Evolutionary conservation across 2,797 vertebrate species (phyloP).

Genomic region (Adrianichthys oophorus): DNA sequence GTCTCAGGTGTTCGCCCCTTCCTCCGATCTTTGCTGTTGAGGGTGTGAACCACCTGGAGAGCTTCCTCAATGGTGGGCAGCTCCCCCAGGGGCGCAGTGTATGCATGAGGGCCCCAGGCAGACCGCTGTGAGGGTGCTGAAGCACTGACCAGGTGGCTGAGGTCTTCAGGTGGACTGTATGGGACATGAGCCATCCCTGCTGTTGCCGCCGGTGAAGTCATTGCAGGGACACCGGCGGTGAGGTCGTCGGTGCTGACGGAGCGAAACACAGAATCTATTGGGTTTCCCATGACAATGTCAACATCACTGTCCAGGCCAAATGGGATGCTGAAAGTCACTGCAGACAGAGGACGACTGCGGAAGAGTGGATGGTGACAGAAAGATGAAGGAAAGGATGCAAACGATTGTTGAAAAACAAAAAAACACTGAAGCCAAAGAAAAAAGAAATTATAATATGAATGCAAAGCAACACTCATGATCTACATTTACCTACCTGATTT

Average conservation of each 20-base stretch:
- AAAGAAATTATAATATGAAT: slow-evolving; percentile 58
- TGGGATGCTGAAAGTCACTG: slow-evolving; percentile 92
- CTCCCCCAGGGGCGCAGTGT: slow-evolving; percentile 70
- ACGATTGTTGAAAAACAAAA: slow-evolving; percentile 46
- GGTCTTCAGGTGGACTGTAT: slow-evolving; percentile 67
- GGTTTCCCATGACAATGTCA: slow-evolving; percentile 93
- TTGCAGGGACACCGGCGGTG: slow-evolving; percentile 65
- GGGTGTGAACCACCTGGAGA: slow-evolving; percentile 79
- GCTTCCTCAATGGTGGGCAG: slow-evolving; percentile 89
- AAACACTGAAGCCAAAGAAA: slow-evolving; percentile 71
- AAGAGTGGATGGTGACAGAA: slow-evolving; percentile 32
- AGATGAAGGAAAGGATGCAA: slow-evolving; percentile 38
- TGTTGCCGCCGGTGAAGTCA: slow-evolving; percentile 43
- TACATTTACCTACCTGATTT: slow-evolving; percentile 79
- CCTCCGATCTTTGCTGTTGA: slow-evolving; percentile 45
- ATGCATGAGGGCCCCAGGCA: slow-evolving; percentile 66
- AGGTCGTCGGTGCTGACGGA: slow-evolving; percentile 89
- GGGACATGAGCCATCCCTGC: slow-evolving; percentile 49
- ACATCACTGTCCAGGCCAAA: slow-evolving; percentile 96
- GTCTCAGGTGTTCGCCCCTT: slow-evolving; percentile 46
- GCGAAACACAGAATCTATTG: slow-evolving; percentile 83
- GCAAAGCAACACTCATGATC: slow-evolving; percentile 44
- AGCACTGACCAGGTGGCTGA: slow-evolving; percentile 75
- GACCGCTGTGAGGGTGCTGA: slow-evolving; percentile 60
- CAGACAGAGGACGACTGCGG: slow-evolving; percentile 84